phyloP scores from a whole-genome alignment of 2,797 vertebrate genomes.

The Artibeus jamaicensis region DNA sequence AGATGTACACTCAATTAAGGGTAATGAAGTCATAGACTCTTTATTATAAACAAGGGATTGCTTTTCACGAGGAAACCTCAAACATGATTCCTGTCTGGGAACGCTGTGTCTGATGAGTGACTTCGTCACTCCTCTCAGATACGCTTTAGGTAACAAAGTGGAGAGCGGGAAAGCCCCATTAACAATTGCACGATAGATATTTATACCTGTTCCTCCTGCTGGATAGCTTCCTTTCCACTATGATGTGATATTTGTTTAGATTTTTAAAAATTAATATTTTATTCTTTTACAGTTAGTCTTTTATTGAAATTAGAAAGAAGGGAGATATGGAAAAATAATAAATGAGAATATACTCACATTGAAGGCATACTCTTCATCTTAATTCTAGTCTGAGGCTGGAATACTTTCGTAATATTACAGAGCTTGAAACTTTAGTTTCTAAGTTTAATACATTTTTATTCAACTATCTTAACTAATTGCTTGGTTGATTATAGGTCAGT shows the following conservation, averaged over 20 bases:
- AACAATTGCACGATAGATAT: not conserved
- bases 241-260: not conserved
- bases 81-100: not conserved
- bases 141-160: not conserved
- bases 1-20: not conserved
- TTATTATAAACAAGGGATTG: constrained; percentile 4
- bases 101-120: not conserved
- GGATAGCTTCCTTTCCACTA: not conserved
- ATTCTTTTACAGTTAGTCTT: not conserved
- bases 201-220: not conserved
- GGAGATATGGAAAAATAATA: constrained; percentile 23
- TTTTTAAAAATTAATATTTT: not conserved
- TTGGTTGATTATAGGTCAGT: not conserved
- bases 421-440: not conserved
- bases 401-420: not conserved
- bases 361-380: not conserved
- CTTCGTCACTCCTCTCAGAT: not conserved
- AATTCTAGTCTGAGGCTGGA: not conserved
- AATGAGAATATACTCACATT: not conserved
- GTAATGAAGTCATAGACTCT: constrained; percentile 18
- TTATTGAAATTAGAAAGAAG: constrained; percentile 16
- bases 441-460: not conserved
- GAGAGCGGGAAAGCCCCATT: not conserved
- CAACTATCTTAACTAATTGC: not conserved
- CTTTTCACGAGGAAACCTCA: not conserved